These are phyloP conservation scores for Aegithalos caudatus DNA, from an alignment of 2,113 vertebrate species.

Conservation along the genomic window DNA sequence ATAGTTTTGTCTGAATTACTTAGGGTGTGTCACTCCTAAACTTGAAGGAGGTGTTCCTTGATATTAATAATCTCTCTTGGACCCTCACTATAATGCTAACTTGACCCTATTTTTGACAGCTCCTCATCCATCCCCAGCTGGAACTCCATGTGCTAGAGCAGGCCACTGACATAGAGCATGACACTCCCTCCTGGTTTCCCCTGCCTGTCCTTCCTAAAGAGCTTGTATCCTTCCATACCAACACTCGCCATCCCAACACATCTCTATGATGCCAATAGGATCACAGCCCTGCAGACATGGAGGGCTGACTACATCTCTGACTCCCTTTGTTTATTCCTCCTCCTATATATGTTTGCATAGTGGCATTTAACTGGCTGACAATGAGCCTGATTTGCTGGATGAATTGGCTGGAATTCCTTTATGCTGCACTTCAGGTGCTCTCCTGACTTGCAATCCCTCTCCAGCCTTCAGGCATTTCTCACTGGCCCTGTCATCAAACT, in stretches of 20 bases:
- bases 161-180: background rate
- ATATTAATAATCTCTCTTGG: background rate
- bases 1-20: background rate
- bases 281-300: background rate
- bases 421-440: background rate
- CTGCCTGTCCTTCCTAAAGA: background rate
- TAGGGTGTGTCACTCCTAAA: background rate
- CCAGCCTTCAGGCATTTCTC: background rate
- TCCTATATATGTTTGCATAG: background rate
- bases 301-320: background rate
- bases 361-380: background rate
- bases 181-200: background rate
- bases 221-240: background rate
- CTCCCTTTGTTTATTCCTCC: background rate
- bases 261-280: background rate
- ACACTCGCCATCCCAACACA: background rate
- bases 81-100: background rate
- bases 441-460: background rate
- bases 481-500: background rate
- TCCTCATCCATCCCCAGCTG: background rate
- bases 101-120: fast-evolving
- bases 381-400: background rate
- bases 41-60: too few species aligned
- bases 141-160: background rate
- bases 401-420: background rate